These are phyloP conservation scores for Candidula unifasciata DNA, from an alignment of 2,888 invertebrate genomes.

Conservation along the genomic window DNA sequence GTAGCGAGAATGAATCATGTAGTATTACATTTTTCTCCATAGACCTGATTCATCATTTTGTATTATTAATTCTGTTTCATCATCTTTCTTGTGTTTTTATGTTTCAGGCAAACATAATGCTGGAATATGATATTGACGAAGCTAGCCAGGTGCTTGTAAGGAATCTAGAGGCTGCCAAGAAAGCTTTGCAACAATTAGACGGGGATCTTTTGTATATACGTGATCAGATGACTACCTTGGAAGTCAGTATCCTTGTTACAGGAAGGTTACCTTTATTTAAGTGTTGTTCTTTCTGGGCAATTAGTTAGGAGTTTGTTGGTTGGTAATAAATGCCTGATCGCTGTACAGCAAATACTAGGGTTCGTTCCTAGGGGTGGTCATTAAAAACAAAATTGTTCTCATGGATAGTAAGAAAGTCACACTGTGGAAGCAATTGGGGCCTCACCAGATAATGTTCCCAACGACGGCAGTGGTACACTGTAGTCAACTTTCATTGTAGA, in stretches of 20 bases:
- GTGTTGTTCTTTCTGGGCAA: background rate
- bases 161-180: constrained; percentile 84
- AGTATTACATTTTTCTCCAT: too few species aligned
- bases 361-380: too few species aligned
- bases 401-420: too few species aligned
- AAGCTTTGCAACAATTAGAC: constrained; percentile 89
- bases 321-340: too few species aligned
- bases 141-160: constrained; percentile 89
- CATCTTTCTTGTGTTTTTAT: too few species aligned
- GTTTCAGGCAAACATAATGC: constrained; percentile 91
- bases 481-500: too few species aligned
- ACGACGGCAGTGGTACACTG: too few species aligned
- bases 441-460: too few species aligned
- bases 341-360: too few species aligned
- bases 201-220: constrained; percentile 95
- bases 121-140: constrained; percentile 95
- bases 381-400: too few species aligned
- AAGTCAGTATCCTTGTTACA: constrained; percentile 85
- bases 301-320: background rate
- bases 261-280: background rate
- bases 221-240: constrained; percentile 98
- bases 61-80: background rate
- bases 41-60: background rate
- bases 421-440: too few species aligned
- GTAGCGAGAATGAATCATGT: too few species aligned